A percentile compares a stretch with the other conserved stretches of the same genome.
Evolutionary conservation across 1,140 invertebrate species (phyloP).

Genomic region (Drosophila teissieri): DNA sequence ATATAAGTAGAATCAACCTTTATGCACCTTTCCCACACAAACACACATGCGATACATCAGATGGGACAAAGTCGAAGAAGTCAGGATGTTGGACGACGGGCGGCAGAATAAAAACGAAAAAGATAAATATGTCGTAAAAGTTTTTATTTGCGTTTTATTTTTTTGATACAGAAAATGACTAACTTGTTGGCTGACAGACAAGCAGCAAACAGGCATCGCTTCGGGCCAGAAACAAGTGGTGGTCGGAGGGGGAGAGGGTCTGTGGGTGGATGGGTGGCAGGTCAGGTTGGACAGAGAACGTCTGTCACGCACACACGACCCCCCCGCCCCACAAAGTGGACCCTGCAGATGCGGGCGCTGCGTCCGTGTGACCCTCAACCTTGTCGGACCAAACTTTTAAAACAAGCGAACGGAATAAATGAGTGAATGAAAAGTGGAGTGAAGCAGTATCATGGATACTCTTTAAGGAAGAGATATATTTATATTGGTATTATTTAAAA

Average conservation of each 20-base stretch:
- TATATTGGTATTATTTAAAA: too few relatives aligned
- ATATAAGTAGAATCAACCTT: conserved; percentile 58
- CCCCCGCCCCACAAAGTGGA: conserved; percentile 37
- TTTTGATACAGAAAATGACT: conserved; percentile 80
- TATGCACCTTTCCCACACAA: conserved; percentile 60
- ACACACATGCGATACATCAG: conserved; percentile 9
- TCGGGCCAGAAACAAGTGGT: conserved; percentile 24
- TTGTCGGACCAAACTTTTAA: conserved; percentile 40
- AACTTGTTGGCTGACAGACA: conserved; percentile 73
- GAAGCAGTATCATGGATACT: conserved; percentile 3
- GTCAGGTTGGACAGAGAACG: conserved; percentile 32
- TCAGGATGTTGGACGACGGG: conserved; percentile 34
- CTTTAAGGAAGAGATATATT: background rate
- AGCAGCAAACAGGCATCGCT: conserved; percentile 50
- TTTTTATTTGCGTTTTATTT: conserved; percentile 80
- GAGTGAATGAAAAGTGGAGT: background rate
- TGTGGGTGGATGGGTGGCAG: background rate
- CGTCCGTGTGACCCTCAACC: conserved; percentile 46
- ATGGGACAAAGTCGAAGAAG: conserved; percentile 32
- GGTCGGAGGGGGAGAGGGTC: conserved; percentile 17
- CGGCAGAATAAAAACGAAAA: conserved; percentile 48
- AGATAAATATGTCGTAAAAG: conserved; percentile 81
- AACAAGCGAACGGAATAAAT: conserved; percentile 29
- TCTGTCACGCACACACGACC: conserved; percentile 69
- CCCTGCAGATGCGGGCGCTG: conserved; percentile 16